Evolutionary conservation across 2,113 vertebrate genomes (phyloP), one percentile per base, ranked within the genome.

Genomic region (Syngnathoides biaculeatus): DNA sequence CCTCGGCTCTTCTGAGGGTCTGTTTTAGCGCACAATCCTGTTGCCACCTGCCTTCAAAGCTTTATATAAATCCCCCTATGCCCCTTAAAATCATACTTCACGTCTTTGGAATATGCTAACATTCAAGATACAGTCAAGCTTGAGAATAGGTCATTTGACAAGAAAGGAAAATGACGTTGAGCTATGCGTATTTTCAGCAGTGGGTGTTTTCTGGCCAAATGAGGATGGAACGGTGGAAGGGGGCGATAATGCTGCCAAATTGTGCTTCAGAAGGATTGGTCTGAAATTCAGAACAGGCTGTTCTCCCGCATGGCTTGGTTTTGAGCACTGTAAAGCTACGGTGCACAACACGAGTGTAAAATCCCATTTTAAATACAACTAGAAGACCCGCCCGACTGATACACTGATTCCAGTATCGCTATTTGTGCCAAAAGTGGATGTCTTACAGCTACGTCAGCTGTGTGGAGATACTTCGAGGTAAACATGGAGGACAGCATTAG

Each of bases 131-230:
- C 81, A 77, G 63, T 48, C 73, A 63, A 78, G 79, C 62, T 69
- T 84, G 65, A 83, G 65, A 79, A 71, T 58, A 71, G 77, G 71
- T 89, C 79, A 86, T 90, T 88, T 86, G 75, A 78, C 73, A 67
- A 70, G 83, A 76, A 89, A 77, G 61, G 84, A 89, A 91, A 91
- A 90, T 85, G 60, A 89, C 82, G 88, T 90, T 87, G 84, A 87
- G 86, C 88, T 89, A 86, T 88, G 85, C 83, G 75, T 83, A 75
- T 84, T 88, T 91, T 89, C 85, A 90, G 90, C 90, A 86, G 79
- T 73, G 82, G 73, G 87, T 89, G 90, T 50, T 91, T 90, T 88
- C 76, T 71, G 62, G 83, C 73, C 79, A 88, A 88, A 81, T 78
- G 50, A 82, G 69, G 69, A 69, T 81, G 81, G 81, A 89, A 87